Evolutionary conservation across 2,888 invertebrate species (phyloP), one percentile per base, ranked within the genome.

Genomic region (Dendrolimus pini): DNA sequence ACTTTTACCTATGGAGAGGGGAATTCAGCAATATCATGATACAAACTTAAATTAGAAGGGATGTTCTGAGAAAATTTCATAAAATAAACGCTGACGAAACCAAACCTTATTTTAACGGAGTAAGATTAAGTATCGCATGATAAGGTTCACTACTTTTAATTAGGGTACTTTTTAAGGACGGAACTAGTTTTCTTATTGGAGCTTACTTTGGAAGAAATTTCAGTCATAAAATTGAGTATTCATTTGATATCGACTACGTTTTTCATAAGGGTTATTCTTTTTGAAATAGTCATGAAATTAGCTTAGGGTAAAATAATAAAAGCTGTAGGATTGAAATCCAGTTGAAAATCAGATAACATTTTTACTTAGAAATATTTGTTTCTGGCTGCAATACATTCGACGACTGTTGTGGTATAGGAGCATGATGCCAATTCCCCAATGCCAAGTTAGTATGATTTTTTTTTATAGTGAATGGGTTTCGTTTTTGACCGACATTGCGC

Each of bases 11-110:
- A 73, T 70, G 69, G 67, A 64, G 63, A 65, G 67, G 72, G 72
- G 74, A 74, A 75, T 77, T 74, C 69, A 64, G 66, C 64, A 68
- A 71, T 68, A 71, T 66, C 68, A 62, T 65, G 70, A 68, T 69
- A 65, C 65, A 64, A 78, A 79, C 71, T 77, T 80, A 75, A 77
- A 82, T 81, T 80, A 72, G 74, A 75, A 67, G 69, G 63, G 67
- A 70, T 71, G 69, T 67, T 66, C 61, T 30, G 47, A 56, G 53
- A 59, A 55, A 47, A 9, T 54, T 54, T 47, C 47, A 47, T 47
- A 47, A 3, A 30, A 47, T 47, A 47, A 47, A 8, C 12, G 30
- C 3, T 30, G 0, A 30, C 12, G 41, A 56, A 53, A 56, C 53
- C 12, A 53, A 13, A 12, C 8, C 41, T 41, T 14, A 53, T 56